Evolutionary conservation across 2,113 vertebrate species (phyloP).

Genomic region (Ptilorrhoa leucosticta): DNA sequence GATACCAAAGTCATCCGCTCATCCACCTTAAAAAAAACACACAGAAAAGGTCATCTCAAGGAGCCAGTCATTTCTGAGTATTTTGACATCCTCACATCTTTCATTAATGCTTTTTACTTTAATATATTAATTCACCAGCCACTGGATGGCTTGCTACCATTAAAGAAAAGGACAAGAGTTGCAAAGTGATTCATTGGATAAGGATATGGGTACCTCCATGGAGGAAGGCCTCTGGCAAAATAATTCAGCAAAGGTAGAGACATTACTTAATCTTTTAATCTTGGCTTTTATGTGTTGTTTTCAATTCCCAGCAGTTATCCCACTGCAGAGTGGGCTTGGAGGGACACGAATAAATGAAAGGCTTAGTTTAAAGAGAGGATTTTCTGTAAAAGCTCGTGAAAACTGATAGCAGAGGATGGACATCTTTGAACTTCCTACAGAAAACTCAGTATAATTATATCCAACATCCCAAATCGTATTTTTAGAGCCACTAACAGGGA

Average conservation of each 20-base stretch:
- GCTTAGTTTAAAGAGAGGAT: constrained; percentile 13
- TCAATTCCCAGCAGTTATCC: background rate
- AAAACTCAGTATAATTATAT: background rate
- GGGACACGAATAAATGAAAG: constrained; percentile 2
- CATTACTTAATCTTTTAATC: constrained; percentile 1
- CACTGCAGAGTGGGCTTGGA: background rate
- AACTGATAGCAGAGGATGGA: background rate
- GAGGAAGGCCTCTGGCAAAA: constrained; percentile 45
- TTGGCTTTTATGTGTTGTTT: constrained; percentile 21
- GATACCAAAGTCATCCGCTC: constrained; percentile 64
- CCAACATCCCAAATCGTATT: background rate
- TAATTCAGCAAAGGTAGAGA: constrained; percentile 26
- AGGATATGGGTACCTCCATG: constrained; percentile 40
- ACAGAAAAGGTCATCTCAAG: constrained; percentile 44
- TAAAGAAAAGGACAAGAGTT: constrained; percentile 46
- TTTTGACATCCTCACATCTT: constrained; percentile 34
- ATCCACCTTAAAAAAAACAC: constrained; percentile 17
- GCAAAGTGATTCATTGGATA: constrained; percentile 42
- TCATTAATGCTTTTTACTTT: constrained; percentile 52
- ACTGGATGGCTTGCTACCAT: constrained; percentile 76
- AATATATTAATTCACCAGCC: constrained; percentile 73
- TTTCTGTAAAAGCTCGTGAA: constrained; percentile 43
- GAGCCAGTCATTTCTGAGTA: constrained; percentile 7
- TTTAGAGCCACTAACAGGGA: constrained; percentile 1
- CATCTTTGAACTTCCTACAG: constrained; percentile 16